Evolutionary conservation across 2,888 invertebrate genomes (phyloP), one percentile per base, ranked within the genome.

Genomic region (Apamea monoglypha): DNA sequence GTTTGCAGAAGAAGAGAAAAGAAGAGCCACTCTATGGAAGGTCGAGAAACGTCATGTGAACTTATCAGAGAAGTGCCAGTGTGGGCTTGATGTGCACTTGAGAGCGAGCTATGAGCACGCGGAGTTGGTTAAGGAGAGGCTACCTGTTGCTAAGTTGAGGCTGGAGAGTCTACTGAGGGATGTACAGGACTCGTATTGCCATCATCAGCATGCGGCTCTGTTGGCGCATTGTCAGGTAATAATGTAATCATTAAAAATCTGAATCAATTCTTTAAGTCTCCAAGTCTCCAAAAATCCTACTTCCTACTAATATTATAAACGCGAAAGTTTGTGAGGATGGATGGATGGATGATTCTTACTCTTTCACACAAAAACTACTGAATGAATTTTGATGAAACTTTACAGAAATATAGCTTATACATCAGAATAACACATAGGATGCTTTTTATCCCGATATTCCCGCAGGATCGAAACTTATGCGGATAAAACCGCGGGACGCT

Each of bases 161-260:
- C 83, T 96, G n/a, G 94, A 96, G 76, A 90, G 91, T 0, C 82
- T 96, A 18, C 81, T 95, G 67, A 91, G 92, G 56, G 95, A 96
- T 78, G 91, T 96, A 0, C 95, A 95, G 87, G 95, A 96, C 40
- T 94, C 95, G 0, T 96, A 95, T 82, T 96, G 96, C 73, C 95
- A 96, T 88, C 93, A 96, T 82, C 95, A 96, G 80, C 95, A 96
- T 87, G 91, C 93, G 0, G 95, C 95, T 0, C 80, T 96, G 56
- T 89, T 96, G 83, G 93, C 96, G 5, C 92, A 96, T 90, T 95
- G 91, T 90, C 96, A 96, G 94, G 71, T 71, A 71, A 21, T 64
- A 0, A 66, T 71, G 64, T n/a, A 63, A 63, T 21, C 4, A 66
- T 12, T 3, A 36, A 66, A 18, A 36, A 36, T 36, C 40, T 40